Evolutionary conservation across 1,140 invertebrate genomes (phyloP), one percentile per base, ranked within the genome.

Genomic region (Brachionus angularis): DNA sequence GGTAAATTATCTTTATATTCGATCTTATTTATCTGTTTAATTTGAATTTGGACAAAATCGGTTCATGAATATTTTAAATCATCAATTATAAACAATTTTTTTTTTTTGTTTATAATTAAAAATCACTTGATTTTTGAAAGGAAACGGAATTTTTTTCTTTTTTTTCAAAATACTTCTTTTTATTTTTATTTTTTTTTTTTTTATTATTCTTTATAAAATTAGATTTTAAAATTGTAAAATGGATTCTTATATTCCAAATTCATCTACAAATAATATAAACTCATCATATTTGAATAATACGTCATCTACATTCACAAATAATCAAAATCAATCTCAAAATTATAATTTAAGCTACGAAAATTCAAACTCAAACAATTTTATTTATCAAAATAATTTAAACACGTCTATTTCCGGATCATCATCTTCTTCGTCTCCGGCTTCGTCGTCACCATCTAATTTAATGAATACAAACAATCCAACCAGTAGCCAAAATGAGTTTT

Each of bases 1-100:
- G 33, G 39, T 58, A 58, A 53, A 58, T 58, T 58, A 58, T 36
- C 16, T 29, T 29, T 5, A 50, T 18, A 50, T 50, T 53, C n/a
- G 5, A 33, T n/a, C 16, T 29, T 5, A 14, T 42, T 42, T 8
- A 42, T 42, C 39, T 42, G 14, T 42, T 42, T 3, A 5, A 34
- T 34, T 34, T 34, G 12, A 34, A 34, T 5, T 34, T 5, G 12
- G 12, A 34, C 4, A 34, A 42, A 7, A 42, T 14, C 4, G 14
- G 16, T 8, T 14, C 16, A 42, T 14, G 16, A 42, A n/a, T n/a
- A n/a, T n/a, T n/a, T n/a, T n/a, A n/a, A n/a, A n/a, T n/a, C n/a
- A n/a, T n/a, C n/a, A n/a, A n/a, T n/a, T n/a, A n/a, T n/a, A n/a
- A n/a, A n/a, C n/a, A n/a, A n/a, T n/a, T n/a, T n/a, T n/a, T n/a